A percentile compares a stretch with the other conserved stretches of the same genome.
phyloP scores from a whole-genome alignment of 2,888 invertebrate species.

The Melipona bicolor region DNA sequence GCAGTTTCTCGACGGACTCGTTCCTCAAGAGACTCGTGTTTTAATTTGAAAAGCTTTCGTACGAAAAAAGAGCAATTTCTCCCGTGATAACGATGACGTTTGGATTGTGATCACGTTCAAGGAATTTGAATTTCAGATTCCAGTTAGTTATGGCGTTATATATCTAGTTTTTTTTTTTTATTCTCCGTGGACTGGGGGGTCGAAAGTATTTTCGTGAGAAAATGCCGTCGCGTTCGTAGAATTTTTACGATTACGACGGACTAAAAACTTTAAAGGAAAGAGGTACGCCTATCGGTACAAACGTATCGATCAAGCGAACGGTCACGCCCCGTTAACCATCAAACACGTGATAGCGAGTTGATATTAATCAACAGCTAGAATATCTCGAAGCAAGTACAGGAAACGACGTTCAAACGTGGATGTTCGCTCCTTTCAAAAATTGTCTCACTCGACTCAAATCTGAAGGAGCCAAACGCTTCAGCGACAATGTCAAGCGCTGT shows the following conservation, averaged over 20 bases:
- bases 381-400: too few relatives aligned
- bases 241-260: conserved; percentile 1
- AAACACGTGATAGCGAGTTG: background rate
- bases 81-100: background rate
- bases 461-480: background rate
- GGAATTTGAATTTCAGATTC: conserved; percentile 46
- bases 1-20: background rate
- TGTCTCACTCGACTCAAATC: too few relatives aligned
- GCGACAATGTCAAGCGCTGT: background rate
- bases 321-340: background rate
- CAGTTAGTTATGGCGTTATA: conserved; percentile 20
- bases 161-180: background rate
- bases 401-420: background rate
- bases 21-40: background rate
- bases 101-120: conserved; percentile 29
- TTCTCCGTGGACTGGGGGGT: background rate
- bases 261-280: background rate
- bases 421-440: too few relatives aligned
- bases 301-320: background rate
- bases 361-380: too few relatives aligned
- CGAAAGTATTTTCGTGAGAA: background rate
- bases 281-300: background rate
- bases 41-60: conserved; percentile 4
- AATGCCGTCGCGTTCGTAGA: background rate
- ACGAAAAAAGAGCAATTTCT: background rate